Evolutionary conservation across 2,113 vertebrate genomes (phyloP).

Genomic region (Clarias batrachus): DNA sequence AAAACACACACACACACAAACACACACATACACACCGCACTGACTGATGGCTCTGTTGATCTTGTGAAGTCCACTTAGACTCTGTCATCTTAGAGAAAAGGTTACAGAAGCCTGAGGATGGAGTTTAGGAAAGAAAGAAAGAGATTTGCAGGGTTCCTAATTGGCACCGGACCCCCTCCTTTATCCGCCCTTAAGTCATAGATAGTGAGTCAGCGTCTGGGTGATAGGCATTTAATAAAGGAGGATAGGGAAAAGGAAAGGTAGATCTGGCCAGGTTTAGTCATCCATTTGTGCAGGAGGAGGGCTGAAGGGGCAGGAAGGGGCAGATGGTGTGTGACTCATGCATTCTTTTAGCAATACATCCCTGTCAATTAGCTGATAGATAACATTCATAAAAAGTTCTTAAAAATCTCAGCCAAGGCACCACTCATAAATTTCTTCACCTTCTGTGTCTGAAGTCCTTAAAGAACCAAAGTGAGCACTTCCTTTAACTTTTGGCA

Average conservation of each 20-base stretch:
- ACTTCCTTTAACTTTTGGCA: neutral
- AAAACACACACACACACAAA: slow-evolving; percentile 27
- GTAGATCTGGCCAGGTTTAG: slow-evolving; percentile 67
- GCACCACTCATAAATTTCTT: neutral
- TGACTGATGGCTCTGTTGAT: slow-evolving; percentile 48
- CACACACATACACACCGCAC: slow-evolving; percentile 7
- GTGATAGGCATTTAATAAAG: slow-evolving; percentile 68
- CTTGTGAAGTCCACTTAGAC: slow-evolving; percentile 40
- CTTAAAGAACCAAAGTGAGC: neutral
- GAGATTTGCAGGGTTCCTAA: slow-evolving; percentile 55
- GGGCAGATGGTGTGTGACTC: slow-evolving; percentile 75
- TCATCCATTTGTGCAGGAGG: slow-evolving; percentile 49
- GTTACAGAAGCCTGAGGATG: slow-evolving; percentile 38
- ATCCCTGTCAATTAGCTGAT: slow-evolving; percentile 25
- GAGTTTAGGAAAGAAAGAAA: slow-evolving; percentile 38
- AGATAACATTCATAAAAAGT: slow-evolving; percentile 3
- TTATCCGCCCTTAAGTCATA: slow-evolving; percentile 29
- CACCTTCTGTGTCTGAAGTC: neutral
- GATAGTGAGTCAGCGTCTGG: slow-evolving; percentile 65
- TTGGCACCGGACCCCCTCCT: slow-evolving; percentile 51
- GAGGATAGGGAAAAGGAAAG: slow-evolving; percentile 60
- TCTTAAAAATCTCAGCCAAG: slow-evolving; percentile 5
- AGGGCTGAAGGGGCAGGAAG: slow-evolving; percentile 58
- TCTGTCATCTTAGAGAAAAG: slow-evolving; percentile 37
- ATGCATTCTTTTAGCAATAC: slow-evolving; percentile 54